Base-by-base conservation (phyloP, 2,888 invertebrate species). In the Argyra leucocephala region DNA sequence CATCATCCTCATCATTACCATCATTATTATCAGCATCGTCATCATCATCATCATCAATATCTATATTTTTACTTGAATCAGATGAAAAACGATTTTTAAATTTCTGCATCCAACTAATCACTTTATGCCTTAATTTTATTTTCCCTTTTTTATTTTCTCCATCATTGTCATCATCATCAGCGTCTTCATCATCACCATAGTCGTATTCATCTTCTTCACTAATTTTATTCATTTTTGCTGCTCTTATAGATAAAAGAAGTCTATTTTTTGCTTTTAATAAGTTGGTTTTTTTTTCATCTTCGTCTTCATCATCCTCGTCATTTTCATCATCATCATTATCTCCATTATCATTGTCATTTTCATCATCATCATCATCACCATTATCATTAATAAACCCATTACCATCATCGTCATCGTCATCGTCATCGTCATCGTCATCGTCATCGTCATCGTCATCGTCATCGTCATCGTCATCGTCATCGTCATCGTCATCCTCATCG, bases 1-100 rank as follows among this genome's bases (percentile, higher is more conserved):
- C 74, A 57, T 80, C 74, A 4, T 80, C 75, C n/a, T 71, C 65
- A 22, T 83, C 81, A 48, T 84, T 81, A 6, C 84, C 82, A 68
- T 83, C 79, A 65, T 72, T 60, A 58, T 23, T 59, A 31, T 72
- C 76, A 7, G 81, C 76, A 59, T 80, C 78, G 62, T 81, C 78
- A 71, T 81, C 62, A 0, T 71, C 64, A 0, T 48, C 62, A 0
- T 73, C 68, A 0, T 71, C 64, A 0, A 72, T 61, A 0, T 73
- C 68, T 57, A 74, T 70, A 76, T 78, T 65, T 0, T 73, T 66
- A 0, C 71, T 62, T 3, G 48, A 15, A 18, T 48, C 5, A 5
- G 48, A 2, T 48, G 48, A 1, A 48, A 48, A 48, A 5, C 48
- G 15, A 48, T 48, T 48, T 48, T 48, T 48, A 48, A 48, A 48